Base-by-base conservation (phyloP, 2,888 invertebrate genomes). In the Trisateles emortualis region DNA sequence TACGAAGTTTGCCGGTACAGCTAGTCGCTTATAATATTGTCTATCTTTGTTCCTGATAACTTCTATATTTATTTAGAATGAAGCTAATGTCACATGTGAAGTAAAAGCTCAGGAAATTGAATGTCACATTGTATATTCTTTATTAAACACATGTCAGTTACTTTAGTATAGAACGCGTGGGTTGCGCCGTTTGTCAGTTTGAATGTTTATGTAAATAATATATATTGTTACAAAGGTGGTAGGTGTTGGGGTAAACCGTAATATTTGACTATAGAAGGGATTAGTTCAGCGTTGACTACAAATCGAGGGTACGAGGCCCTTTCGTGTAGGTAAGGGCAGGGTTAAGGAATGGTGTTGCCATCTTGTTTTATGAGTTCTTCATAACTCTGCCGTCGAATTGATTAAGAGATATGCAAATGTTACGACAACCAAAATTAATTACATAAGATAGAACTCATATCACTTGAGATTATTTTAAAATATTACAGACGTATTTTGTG, bases 81-180 rank as follows among this genome's bases (percentile, higher is more conserved):
- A 41, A 51, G 59, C 59, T 69, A 74, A 76, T 72, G 75, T 72
- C 47, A 65, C 70, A 72, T 71, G 59, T 40, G 61, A 49, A 54
- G 55, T 59, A 58, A 53, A 42, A 60, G 56, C 60, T 40, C 52
- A 45, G 22, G 56, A 52, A 75, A 72, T 55, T 77, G 74, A 51
- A 49, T 57, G 50, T 58, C 68, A 66, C 77, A 74, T 73, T 74
- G 68, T 76, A 63, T 64, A 52, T 66, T 72, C 62, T 73, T 76
- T 79, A 78, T 78, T 70, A 59, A 42, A 52, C 50, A 38, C 44
- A 49, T 44, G 26, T 52, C 49, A 44, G 14, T 54, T 44, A 33
- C 54, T 68, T 52, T 4, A 52, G 49, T 54, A 38, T 40, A 36
- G 44, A 48, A 51, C 59, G 14, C 35, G 41, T 38, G 30, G 29